Conservation (phyloP, 2,113 vertebrate species). For the Alexandromys fortis region DNA sequence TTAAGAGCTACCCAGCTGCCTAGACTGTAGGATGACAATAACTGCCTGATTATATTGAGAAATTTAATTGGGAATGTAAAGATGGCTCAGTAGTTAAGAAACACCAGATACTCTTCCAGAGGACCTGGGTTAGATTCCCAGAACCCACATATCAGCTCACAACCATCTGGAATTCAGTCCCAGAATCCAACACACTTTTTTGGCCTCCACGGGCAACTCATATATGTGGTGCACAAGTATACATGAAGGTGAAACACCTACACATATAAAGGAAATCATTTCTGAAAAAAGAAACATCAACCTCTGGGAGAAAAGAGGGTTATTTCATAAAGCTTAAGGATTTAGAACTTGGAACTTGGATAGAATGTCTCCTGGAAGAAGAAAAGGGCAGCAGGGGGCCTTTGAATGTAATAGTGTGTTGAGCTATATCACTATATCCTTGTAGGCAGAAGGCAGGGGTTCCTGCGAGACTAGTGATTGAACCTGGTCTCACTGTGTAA, state of each 20-base stretch:
- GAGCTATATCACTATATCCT: not conserved
- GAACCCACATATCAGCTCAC: not conserved
- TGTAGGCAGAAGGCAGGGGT: not conserved
- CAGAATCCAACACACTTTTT: not conserved
- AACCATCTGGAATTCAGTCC: not conserved
- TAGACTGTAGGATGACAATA: not conserved
- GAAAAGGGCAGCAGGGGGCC: rapidly evolving
- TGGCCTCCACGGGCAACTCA: not conserved
- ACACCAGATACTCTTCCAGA: not conserved
- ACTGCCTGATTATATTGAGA: conserved; percentile 3
- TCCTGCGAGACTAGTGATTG: not conserved
- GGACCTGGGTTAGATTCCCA: not conserved
- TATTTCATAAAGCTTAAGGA: not conserved
- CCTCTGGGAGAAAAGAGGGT: not conserved
- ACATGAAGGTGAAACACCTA: not conserved
- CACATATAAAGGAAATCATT: not conserved
- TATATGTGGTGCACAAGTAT: not conserved
- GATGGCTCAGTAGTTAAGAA: not conserved
- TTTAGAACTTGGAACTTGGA: not conserved
- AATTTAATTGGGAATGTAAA: not conserved
- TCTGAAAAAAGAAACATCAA: not conserved
- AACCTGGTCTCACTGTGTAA: not conserved
- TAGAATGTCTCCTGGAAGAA: not conserved
- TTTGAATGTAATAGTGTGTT: not conserved
- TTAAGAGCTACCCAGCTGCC: conserved; percentile 35